Percentiles rank a stretch among this genome's conserved stretches.
These are phyloP conservation scores for human (Homo sapiens) DNA, from an alignment of 2,113 vertebrate species.

Conservation along the genomic window DNA sequence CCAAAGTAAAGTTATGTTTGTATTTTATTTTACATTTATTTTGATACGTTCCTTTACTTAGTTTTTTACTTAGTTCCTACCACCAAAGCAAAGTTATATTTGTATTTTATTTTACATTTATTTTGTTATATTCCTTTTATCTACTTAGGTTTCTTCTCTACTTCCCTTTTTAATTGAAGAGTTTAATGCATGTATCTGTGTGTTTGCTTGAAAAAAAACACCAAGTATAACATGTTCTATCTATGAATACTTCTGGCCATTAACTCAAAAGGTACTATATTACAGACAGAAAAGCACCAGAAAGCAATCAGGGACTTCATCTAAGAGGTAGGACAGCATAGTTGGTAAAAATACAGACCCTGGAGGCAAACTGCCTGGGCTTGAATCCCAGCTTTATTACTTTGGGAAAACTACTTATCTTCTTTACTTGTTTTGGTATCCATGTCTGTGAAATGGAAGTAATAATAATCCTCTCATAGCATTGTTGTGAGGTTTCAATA, in stretches of 20 bases:
- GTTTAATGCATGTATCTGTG: neutral
- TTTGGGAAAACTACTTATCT: neutral
- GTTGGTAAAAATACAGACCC: neutral
- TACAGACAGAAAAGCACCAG: neutral
- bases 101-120: neutral
- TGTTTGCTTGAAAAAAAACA: neutral
- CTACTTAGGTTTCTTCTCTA: neutral
- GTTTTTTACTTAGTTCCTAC: neutral
- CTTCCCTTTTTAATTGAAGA: neutral
- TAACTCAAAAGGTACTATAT: neutral
- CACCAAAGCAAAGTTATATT: neutral
- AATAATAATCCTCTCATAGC: neutral
- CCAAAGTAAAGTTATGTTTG: neutral
- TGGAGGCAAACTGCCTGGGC: neutral
- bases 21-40: neutral
- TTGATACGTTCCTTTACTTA: neutral
- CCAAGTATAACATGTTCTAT: neutral
- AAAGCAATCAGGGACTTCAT: neutral
- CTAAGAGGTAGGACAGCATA: neutral
- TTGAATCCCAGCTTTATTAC: neutral
- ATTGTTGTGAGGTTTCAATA: neutral
- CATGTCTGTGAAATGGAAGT: neutral
- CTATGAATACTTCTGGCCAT: neutral
- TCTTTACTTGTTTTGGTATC: neutral
- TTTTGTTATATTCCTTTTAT: neutral